A percentile compares a stretch with the other conserved stretches of the same genome.
phyloP scores from a whole-genome alignment of 2,797 vertebrate genomes.

The Alouatta caraya region DNA sequence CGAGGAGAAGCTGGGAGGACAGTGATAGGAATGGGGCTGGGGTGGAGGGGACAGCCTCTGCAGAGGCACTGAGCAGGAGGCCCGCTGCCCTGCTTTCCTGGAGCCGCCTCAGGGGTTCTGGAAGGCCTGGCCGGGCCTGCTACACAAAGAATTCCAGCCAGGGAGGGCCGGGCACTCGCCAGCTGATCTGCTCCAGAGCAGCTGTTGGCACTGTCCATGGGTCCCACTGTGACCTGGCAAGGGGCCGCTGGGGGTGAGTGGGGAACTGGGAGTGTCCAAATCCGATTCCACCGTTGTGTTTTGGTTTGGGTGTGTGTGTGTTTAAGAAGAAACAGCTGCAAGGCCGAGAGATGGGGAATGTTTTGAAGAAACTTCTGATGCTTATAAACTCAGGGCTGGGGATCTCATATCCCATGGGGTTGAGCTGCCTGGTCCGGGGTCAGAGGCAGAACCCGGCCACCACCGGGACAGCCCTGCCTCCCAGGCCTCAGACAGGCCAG shows the following conservation, averaged over 20 bases:
- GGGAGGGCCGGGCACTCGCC: background rate
- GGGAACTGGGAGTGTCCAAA: background rate
- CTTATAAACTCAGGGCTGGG: background rate
- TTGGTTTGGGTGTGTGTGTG: background rate
- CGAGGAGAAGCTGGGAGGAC: background rate
- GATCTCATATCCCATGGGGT: fast-evolving
- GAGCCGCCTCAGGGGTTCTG: background rate
- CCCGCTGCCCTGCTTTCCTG: background rate
- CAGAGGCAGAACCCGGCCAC: background rate
- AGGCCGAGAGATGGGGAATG: background rate
- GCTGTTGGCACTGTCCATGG: fast-evolving
- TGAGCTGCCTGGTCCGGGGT: fast-evolving
- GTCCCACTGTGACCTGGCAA: fast-evolving
- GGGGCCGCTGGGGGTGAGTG: fast-evolving
- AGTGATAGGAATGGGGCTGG: background rate
- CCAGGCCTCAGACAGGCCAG: background rate
- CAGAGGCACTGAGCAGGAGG: background rate
- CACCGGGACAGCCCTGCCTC: too few species aligned
- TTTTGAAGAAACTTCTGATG: background rate
- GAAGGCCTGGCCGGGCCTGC: background rate
- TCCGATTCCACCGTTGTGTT: background rate
- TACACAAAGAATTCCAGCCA: background rate
- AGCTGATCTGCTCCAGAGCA: background rate
- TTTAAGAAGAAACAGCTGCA: constrained; percentile 33
- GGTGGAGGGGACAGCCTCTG: background rate